Evolutionary conservation across 1,140 invertebrate genomes (phyloP), one percentile per base, ranked within the genome.

Genomic region (Halotydeus destructor): DNA sequence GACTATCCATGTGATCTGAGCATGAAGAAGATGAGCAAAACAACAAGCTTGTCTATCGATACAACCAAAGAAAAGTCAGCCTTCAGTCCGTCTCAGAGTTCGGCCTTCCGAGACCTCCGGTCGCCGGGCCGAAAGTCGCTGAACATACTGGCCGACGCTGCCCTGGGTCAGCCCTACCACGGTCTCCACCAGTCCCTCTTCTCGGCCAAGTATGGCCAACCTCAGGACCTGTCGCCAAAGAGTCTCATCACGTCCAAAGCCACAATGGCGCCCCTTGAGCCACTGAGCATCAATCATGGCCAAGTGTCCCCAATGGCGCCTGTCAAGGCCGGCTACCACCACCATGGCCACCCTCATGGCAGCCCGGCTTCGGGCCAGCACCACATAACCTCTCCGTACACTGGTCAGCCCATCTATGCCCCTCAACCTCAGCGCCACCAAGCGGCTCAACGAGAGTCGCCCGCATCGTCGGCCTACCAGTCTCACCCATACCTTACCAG

Each of bases 231-330:
- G 22, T 36, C 1, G 34, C 34, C 34, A 36, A 5, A 30, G 28
- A 30, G 3, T n/a, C 16, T 12, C 22, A 11, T 3, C 19, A 12
- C 1, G 12, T 18, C 18, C 12, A 39, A 26, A 18, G 9, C 19
- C 11, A 4, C 38, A 5, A 6, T 39, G 2, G 38, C 38, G 9
- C 38, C 38, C n/a, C 22, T 39, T 11, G 38, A 39, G 21, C 38
- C 38, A 26, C 38, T 39, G 5, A 39, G 23, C 30, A 39, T 39
- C 23, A 39, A 39, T 18, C 23, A 39, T 18, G 36, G 2, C 27
- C 36, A 22, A 14, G 23, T 35, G 16, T 35, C 6, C 33, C 18
- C 21, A n/a, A 34, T 34, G 6, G 31, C 14, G 5, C 12, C 31
- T 12, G 31, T 16, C 19, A 5, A 5, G 31, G 19, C 12, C 19